Base-by-base conservation (phyloP, 2,113 vertebrate genomes). In the Gila orcuttii region DNA sequence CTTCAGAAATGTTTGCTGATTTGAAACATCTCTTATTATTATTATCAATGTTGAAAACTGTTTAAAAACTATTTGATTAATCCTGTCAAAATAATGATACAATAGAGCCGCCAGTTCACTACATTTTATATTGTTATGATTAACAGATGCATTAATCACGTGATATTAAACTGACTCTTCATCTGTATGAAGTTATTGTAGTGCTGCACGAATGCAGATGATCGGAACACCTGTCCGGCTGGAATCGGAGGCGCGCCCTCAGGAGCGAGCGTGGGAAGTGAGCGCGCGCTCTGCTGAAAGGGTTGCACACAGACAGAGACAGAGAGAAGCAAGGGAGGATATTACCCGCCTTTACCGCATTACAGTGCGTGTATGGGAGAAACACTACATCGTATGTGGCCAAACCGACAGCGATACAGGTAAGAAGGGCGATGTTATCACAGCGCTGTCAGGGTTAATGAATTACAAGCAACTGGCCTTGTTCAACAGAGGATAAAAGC, bases 171-270 rank as follows among this genome's bases (percentile, higher is more conserved):
- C 13, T 13, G 39, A 28, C 15, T 39, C 15, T 47, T 64, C 1
- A 0, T 52, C 19, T 31, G 13, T 19, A 25, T 60, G 23, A 79
- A 57, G 55, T 64, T 28, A 7, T 33, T 52, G 19, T 36, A 36
- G 80, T 55, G 42, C 62, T 55, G 45, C 42, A 36, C 47, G 19
- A 82, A n/a, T 36, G 80, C 80, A 55, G 59, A 80, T 31, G 39
- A 81, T 66, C 13, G 77, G 6, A 88, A 89, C 86, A 90, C 86
- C 88, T 87, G 86, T 82, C 88, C 85, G 86, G 87, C 39, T 59
- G 73, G 19, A 42, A 31, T 59, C 86, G 73, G 50, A 66, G 64
- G 82, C 82, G 83, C 86, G 85, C 78, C 31, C 79, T 28, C 86
- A 62, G 60, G 86, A 84, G 86, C 71, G 86, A 82, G 86, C 86